Conservation (phyloP, 2,113 vertebrate genomes). For the Rhabdomys dilectus region DNA sequence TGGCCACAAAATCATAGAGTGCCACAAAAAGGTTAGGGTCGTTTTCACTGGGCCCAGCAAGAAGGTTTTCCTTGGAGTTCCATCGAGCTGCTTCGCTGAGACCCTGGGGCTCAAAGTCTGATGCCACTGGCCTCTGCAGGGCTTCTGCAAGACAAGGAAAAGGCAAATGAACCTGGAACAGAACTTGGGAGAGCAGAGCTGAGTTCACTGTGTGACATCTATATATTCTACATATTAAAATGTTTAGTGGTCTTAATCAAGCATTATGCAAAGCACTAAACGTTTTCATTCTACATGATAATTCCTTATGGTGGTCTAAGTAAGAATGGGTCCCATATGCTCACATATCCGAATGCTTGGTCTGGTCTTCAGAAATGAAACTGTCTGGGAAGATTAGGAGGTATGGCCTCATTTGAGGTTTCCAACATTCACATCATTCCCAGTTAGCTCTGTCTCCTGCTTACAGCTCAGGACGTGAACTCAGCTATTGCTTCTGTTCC, state of each 20-base stretch:
- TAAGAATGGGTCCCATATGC: background rate
- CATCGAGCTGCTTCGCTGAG: conserved; percentile 97
- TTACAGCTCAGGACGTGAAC: background rate
- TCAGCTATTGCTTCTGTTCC: background rate
- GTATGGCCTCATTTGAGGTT: background rate
- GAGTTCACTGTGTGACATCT: conserved; percentile 60
- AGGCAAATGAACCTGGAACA: conserved; percentile 35
- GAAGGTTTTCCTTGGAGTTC: conserved; percentile 99
- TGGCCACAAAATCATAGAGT: conserved; percentile 99
- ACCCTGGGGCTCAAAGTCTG: conserved; percentile 95
- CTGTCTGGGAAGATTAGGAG: background rate
- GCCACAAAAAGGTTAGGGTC: conserved; percentile 99
- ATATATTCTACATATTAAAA: background rate
- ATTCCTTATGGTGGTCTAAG: background rate
- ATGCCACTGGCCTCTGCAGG: conserved; percentile 94
- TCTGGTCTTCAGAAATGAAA: too few species aligned
- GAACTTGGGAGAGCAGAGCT: conserved; percentile 23
- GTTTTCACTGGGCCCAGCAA: conserved; percentile 97
- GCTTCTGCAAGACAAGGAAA: conserved; percentile 89
- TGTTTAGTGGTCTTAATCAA: background rate
- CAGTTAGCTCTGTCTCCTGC: background rate
- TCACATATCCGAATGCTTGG: background rate
- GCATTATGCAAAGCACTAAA: conserved; percentile 23
- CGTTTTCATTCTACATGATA: background rate
- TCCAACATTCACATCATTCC: background rate